phyloP scores from a whole-genome alignment of 2,888 invertebrate genomes.

The Hydriomena furcata region DNA sequence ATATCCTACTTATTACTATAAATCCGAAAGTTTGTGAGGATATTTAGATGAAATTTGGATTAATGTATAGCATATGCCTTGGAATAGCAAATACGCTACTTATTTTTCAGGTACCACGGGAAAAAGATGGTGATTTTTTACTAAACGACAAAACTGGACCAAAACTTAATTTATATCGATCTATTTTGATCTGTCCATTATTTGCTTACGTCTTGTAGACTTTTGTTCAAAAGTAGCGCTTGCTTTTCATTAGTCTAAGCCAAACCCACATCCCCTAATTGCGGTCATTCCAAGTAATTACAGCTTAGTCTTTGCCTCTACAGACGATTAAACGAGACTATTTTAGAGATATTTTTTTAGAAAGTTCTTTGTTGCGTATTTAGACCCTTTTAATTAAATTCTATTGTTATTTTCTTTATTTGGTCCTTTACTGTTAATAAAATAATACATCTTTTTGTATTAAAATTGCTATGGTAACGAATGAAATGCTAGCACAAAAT shows the following conservation, averaged over 20 bases:
- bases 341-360: slow-evolving; percentile 13
- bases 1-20: no score
- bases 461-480: no score
- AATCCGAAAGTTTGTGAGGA: no score
- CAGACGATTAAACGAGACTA: slow-evolving; percentile 29
- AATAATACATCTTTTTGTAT: slow-evolving; percentile 4
- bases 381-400: slow-evolving; percentile 25
- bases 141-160: no score
- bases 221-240: neutral
- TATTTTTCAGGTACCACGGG: no score
- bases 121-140: no score
- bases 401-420: slow-evolving; percentile 23
- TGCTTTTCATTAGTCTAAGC: slow-evolving; percentile 3
- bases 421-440: slow-evolving; percentile 9
- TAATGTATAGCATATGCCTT: no score
- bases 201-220: neutral
- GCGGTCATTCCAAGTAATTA: slow-evolving; percentile 35
- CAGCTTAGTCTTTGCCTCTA: slow-evolving; percentile 30
- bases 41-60: no score
- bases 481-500: no score
- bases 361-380: slow-evolving; percentile 18
- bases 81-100: no score
- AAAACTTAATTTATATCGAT: no score
- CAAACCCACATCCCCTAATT: slow-evolving; percentile 25
- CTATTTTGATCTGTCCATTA: no score